phyloP scores from a whole-genome alignment of 2,797 vertebrate genomes.

The Leptoclinus maculatus region DNA sequence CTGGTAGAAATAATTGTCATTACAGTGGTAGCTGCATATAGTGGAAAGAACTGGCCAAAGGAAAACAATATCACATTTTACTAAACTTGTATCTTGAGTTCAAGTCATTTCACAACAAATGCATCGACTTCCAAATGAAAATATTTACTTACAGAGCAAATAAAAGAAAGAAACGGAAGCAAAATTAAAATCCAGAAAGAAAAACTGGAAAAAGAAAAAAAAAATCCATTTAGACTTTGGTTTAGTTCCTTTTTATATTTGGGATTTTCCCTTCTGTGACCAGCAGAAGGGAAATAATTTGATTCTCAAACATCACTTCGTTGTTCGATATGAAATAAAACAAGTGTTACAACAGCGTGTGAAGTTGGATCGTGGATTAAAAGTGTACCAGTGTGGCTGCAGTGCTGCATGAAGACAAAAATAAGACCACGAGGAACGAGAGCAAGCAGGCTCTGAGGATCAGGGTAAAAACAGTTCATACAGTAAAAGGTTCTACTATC shows the following conservation, averaged over 20 bases:
- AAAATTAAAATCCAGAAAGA: slow-evolving; percentile 30
- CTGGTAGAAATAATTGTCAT: slow-evolving; percentile 35
- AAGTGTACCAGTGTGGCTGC: slow-evolving; percentile 45
- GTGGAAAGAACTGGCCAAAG: slow-evolving; percentile 65
- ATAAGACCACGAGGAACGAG: slow-evolving; percentile 49
- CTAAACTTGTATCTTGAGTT: slow-evolving; percentile 21
- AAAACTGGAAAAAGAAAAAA: slow-evolving; percentile 56
- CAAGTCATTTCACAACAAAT: slow-evolving; percentile 42
- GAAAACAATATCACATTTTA: slow-evolving; percentile 30
- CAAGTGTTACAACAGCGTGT: slow-evolving; percentile 39
- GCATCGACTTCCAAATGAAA: slow-evolving; percentile 44
- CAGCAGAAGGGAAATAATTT: slow-evolving; percentile 60
- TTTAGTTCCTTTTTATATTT: slow-evolving; percentile 58
- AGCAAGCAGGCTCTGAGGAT: slow-evolving; percentile 59
- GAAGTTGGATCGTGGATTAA: slow-evolving; percentile 30
- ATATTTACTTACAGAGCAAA: slow-evolving; percentile 26
- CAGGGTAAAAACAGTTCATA: slow-evolving; percentile 63
- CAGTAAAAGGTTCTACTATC: slow-evolving; percentile 62
- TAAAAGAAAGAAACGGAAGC: slow-evolving; percentile 19
- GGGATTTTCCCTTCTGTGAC: slow-evolving; percentile 72
- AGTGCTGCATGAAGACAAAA: slow-evolving; percentile 57
- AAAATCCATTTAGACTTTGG: slow-evolving; percentile 72
- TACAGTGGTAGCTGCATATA: slow-evolving; percentile 59
- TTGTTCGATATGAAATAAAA: slow-evolving; percentile 35
- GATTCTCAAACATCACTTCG: slow-evolving; percentile 25